Evolutionary conservation across 2,888 invertebrate genomes (phyloP), one percentile per base, ranked within the genome.

Genomic region (Pammene fasciana): DNA sequence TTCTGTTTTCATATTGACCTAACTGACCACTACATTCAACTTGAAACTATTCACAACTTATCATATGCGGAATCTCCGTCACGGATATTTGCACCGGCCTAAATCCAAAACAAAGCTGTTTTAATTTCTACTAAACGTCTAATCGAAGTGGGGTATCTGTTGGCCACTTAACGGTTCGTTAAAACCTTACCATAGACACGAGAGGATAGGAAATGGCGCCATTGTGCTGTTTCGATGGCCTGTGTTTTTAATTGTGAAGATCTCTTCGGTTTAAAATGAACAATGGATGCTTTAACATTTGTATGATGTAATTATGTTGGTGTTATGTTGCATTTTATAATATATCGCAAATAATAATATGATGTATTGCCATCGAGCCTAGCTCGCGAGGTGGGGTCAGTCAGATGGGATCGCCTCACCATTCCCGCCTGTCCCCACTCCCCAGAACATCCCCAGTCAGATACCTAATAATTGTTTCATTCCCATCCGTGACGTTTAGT

Each of bases 131-230:
- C 67, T 65, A 74, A 80, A 76, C 72, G 55, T 62, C 65, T 73
- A 82, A 84, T 85, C 84, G 79, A 83, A 82, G 77, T 83, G 75
- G 83, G 75, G 75, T 84, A 84, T 84, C 84, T 75, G 74, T 75
- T 77, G 72, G 73, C 73, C 74, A 74, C 60, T 67, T 75, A 76
- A 74, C 76, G 74, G 76, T 74, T 74, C 72, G 60, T 16, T 72
- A 72, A 75, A 74, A 74, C 72, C 73, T 71, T 73, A 70, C 65
- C 38, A 65, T 38, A 48, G 26, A 26, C 56, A 48, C 46, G 56
- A 65, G 46, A 55, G 56, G 18, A 48, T n/a, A 62, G 62, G 62
- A 62, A 62, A 62, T 62, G 61, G 48, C 18, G 38, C 48, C 18
- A 50, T 62, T 62, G 59, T 46, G 56, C 56, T 18, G 41, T 41